Conservation (phyloP, 2,113 vertebrate genomes). For the Nanorana parkeri region DNA sequence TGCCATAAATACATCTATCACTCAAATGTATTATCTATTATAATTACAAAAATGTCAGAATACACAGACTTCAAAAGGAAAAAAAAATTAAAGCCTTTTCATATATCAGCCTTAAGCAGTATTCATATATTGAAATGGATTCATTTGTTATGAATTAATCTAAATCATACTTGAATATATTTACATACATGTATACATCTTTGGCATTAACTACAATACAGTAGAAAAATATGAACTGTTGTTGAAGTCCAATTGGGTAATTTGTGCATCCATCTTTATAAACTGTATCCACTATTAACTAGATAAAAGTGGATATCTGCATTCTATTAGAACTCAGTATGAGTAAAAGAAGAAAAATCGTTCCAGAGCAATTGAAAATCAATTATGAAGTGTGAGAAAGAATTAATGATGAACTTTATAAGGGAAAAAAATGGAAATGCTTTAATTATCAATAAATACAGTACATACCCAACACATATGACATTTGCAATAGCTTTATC, state of each 20-base stretch:
- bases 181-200: slow-evolving; percentile 52
- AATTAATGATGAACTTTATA: slow-evolving; percentile 14
- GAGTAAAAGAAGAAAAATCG: slow-evolving; percentile 1
- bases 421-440: background rate
- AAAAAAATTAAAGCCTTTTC: slow-evolving; percentile 42
- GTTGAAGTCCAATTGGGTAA: slow-evolving; percentile 25
- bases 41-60: slow-evolving; percentile 36
- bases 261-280: slow-evolving; percentile 36
- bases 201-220: slow-evolving; percentile 44
- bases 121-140: slow-evolving; percentile 56
- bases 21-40: slow-evolving; percentile 45
- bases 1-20: slow-evolving; percentile 51
- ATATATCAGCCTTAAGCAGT: slow-evolving; percentile 43
- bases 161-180: slow-evolving; percentile 51
- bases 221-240: slow-evolving; percentile 36
- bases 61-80: slow-evolving; percentile 32
- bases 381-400: slow-evolving; percentile 8
- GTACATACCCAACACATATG: background rate
- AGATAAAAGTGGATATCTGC: slow-evolving; percentile 17
- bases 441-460: slow-evolving; percentile 2
- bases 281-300: slow-evolving; percentile 17
- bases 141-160: slow-evolving; percentile 56
- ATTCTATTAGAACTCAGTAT: background rate
- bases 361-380: slow-evolving; percentile 25
- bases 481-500: too few species aligned